A percentile compares a stretch with the other conserved stretches of the same genome.
These are phyloP conservation scores for Crossocerus cetratus DNA, from an alignment of 2,888 invertebrate species.

Conservation along the genomic window DNA sequence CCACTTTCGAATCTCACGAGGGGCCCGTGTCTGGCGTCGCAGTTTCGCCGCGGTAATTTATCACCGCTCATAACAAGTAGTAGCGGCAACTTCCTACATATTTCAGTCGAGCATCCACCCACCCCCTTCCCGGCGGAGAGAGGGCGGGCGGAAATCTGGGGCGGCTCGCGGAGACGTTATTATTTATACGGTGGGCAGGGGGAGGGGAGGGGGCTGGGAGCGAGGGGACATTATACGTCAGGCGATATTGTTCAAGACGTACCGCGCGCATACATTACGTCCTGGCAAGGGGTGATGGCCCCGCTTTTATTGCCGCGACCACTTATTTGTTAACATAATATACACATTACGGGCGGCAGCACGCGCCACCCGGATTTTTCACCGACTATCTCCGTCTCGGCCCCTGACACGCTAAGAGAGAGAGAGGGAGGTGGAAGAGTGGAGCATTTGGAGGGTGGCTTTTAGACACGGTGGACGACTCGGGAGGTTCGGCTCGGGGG, in stretches of 20 bases:
- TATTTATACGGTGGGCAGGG: not conserved
- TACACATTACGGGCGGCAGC: constrained; percentile 69
- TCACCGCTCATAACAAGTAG: constrained; percentile 70
- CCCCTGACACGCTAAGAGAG: constrained; percentile 18
- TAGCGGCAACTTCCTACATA: constrained; percentile 67
- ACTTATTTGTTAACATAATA: constrained; percentile 76
- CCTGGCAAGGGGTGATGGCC: constrained; percentile 24
- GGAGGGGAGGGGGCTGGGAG: constrained; percentile 11
- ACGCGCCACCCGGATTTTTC: constrained; percentile 23
- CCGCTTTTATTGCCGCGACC: constrained; percentile 72
- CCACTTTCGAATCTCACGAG: no score
- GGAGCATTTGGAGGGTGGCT: constrained; percentile 13
- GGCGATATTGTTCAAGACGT: constrained; percentile 74
- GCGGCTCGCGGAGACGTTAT: no score
- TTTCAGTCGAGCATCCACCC: constrained; percentile 61
- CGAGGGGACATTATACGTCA: constrained; percentile 66
- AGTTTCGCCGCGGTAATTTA: constrained; percentile 58
- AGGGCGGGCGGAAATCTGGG: no score
- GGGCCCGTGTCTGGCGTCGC: no score
- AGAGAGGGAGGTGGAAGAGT: constrained; percentile 14
- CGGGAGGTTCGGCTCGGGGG: constrained; percentile 42
- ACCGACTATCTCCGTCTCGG: constrained; percentile 11
- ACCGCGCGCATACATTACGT: constrained; percentile 58
- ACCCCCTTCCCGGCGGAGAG: constrained; percentile 30
- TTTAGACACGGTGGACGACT: not conserved